These are phyloP conservation scores for Folsomia manolachei DNA, from an alignment of 2,888 invertebrate genomes.

Conservation along the genomic window DNA sequence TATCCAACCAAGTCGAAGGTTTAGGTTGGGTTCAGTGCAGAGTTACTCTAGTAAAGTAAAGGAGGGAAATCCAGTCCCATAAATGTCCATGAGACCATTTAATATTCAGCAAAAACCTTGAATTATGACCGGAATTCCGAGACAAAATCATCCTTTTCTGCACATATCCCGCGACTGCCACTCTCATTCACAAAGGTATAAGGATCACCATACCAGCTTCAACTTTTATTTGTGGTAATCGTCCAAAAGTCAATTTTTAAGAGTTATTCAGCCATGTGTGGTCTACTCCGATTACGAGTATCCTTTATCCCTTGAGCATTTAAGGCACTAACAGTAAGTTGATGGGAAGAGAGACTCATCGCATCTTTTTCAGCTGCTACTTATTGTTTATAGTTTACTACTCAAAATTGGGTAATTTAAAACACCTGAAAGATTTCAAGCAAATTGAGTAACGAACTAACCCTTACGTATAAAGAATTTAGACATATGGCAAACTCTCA, in stretches of 20 bases:
- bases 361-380: too few species aligned
- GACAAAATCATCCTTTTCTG: background rate
- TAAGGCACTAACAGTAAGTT: too few species aligned
- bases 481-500: background rate
- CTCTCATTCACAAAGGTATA: background rate
- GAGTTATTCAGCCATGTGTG: background rate
- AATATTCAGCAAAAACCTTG: constrained; percentile 35
- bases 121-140: constrained; percentile 19
- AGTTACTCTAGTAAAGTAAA: too few species aligned
- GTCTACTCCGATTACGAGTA: too few species aligned
- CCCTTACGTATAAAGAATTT: background rate
- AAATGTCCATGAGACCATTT: constrained; percentile 34
- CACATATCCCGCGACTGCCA: too few species aligned
- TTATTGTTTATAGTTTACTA: too few species aligned
- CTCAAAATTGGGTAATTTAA: background rate
- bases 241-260: background rate
- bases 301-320: too few species aligned
- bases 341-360: too few species aligned
- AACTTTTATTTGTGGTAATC: background rate
- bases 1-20: background rate
- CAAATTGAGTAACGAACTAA: background rate
- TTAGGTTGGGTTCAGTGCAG: background rate
- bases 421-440: background rate
- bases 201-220: background rate
- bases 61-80: constrained; percentile 3